Base-by-base conservation (phyloP, 2,888 invertebrate species). In the Ochlodes sylvanus region DNA sequence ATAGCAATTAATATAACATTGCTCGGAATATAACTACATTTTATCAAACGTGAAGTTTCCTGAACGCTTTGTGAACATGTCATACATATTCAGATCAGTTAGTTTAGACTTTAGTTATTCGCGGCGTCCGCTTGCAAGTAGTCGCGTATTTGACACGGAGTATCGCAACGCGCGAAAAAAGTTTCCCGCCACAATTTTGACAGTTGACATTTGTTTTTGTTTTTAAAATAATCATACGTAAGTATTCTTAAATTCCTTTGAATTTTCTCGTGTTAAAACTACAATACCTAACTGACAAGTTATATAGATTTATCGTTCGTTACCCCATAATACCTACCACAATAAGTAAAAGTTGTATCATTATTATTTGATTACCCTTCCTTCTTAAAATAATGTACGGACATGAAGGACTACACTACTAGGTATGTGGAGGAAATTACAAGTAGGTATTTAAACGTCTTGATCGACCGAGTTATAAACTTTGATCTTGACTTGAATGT, bases 121-220 rank as follows among this genome's bases (percentile, higher is more conserved):
- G 82, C 82, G 80, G 78, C 76, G 78, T 77, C 77, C 72, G 75
- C 66, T 68, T 69, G 55, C 50, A 68, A 67, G 41, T 64, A 69
- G 66, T 68, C 73, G 71, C 61, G 69, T 71, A 27, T 50, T 50
- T 42, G 27, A 52, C 41, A 15, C 61, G 32, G 17, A 55, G 61
- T 73, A 68, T 70, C 68, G 69, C 68, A 63, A 72, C 66, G 47
- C 58, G 62, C 63, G 58, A 71, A 69, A 47, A 63, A 69, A 64
- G 70, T 52, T 52, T 68, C 63, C 50, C 63, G 42, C 61, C 63
- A 60, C 7, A 44, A 52, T 52, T 27, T 27, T 50, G 58, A 58
- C 63, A 63, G 52, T 63, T 60, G 41, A 44, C 21, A 21, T 57
- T 63, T 38, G 34, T 34, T 69, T 58, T 58, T 58, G 32, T 64